Evolutionary conservation across 1,140 invertebrate species (phyloP).

Genomic region (Macrosteles quadrilineatus): DNA sequence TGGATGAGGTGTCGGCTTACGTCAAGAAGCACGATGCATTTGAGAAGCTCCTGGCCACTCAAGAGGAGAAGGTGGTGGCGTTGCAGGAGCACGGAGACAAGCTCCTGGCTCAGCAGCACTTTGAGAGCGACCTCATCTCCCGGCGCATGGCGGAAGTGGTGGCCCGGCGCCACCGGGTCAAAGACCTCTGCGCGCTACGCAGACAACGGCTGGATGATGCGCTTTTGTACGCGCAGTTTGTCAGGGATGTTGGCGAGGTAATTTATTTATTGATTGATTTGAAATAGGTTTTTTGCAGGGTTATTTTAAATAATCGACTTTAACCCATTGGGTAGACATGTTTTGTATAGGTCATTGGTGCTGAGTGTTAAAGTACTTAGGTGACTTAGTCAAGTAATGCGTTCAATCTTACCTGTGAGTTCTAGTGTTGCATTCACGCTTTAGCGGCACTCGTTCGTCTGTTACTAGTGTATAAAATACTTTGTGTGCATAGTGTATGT

Average conservation of each 20-base stretch:
- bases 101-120: conserved; percentile 90
- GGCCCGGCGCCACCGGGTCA: conserved; percentile 69
- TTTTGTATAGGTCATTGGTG: too few species aligned
- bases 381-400: too few species aligned
- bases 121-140: conserved; percentile 85
- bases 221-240: conserved; percentile 85
- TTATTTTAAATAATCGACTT: neutral
- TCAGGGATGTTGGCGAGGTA: conserved; percentile 82
- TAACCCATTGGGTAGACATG: too few species aligned
- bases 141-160: conserved; percentile 69
- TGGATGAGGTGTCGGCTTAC: conserved; percentile 83
- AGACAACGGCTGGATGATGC: conserved; percentile 73
- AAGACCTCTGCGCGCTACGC: conserved; percentile 63
- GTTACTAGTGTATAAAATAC: too few species aligned
- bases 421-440: too few species aligned
- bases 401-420: too few species aligned
- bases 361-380: too few species aligned
- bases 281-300: conserved; percentile 9
- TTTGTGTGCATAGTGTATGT: neutral
- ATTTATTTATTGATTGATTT: conserved; percentile 19
- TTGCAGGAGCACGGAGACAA: conserved; percentile 87
- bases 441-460: too few species aligned
- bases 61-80: conserved; percentile 84
- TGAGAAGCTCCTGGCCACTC: conserved; percentile 78
- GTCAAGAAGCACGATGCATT: conserved; percentile 92